Evolutionary conservation across 2,797 vertebrate species (phyloP).

Genomic region (Platyrinchus mystaceus): DNA sequence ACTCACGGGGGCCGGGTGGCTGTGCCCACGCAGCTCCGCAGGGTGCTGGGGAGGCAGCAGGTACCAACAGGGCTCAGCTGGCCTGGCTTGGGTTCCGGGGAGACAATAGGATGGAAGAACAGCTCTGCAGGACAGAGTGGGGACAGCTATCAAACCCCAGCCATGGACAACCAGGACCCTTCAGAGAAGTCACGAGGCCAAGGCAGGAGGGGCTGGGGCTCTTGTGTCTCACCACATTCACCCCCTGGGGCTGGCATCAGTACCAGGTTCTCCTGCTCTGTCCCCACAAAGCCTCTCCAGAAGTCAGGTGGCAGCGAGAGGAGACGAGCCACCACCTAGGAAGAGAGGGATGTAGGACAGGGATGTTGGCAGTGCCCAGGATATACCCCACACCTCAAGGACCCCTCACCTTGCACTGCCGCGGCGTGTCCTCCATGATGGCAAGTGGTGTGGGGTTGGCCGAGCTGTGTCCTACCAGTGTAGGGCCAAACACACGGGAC

Average conservation of each 20-base stretch:
- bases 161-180: not conserved
- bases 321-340: constrained; percentile 78
- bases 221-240: not conserved
- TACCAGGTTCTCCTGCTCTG: constrained; percentile 50
- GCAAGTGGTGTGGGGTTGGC: constrained; percentile 77
- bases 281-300: constrained; percentile 72
- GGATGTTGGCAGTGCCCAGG: fast-evolving
- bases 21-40: constrained; percentile 53
- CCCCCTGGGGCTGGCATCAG: fast-evolving
- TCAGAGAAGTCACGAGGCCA: not conserved
- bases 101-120: constrained; percentile 48
- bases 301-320: constrained; percentile 69
- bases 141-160: not conserved
- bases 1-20: constrained; percentile 71
- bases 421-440: constrained; percentile 83
- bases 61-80: constrained; percentile 27
- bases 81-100: constrained; percentile 51
- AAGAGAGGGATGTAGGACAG: not conserved
- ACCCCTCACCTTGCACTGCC: constrained; percentile 77
- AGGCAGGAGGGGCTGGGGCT: not conserved
- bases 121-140: not conserved
- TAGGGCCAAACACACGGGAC: constrained; percentile 85
- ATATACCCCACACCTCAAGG: fast-evolving
- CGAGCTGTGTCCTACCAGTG: constrained; percentile 80
- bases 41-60: constrained; percentile 66